Evolutionary conservation across 2,888 invertebrate species (phyloP).

Genomic region (Pristionchus entomophagus): DNA sequence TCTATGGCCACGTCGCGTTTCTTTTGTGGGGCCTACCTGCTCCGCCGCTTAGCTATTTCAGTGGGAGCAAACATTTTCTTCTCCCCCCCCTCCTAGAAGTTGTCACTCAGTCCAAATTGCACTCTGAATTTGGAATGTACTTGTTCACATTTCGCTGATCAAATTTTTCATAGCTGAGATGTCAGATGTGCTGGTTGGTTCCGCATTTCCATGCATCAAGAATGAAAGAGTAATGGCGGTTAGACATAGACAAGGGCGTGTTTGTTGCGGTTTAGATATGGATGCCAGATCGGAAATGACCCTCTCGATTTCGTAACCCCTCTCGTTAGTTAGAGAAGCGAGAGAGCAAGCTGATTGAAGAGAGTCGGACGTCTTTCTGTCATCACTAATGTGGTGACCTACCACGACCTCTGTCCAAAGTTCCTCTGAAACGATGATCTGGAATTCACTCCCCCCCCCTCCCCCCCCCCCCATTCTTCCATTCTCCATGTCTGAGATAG

Average conservation of each 20-base stretch:
- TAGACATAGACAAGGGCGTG: no score
- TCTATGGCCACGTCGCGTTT: not conserved
- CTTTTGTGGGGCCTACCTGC: not conserved
- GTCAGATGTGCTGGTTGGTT: not conserved
- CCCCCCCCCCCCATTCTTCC: no score
- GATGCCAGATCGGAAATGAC: no score
- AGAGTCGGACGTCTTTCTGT: not conserved
- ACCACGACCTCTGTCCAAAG: no score
- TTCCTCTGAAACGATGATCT: no score
- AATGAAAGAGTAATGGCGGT: no score
- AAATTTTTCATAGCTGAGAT: slow-evolving; percentile 10
- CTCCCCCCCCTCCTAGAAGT: not conserved
- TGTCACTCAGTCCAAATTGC: slow-evolving; percentile 8
- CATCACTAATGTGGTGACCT: no score
- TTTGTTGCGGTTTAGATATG: no score
- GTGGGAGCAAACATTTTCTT: not conserved
- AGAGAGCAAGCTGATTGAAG: not conserved
- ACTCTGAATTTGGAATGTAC: not conserved
- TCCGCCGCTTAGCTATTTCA: not conserved
- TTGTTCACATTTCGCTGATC: not conserved
- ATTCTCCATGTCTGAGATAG: no score
- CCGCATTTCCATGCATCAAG: not conserved
- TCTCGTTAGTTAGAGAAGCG: not conserved
- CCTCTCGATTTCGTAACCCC: not conserved
- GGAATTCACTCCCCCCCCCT: no score